phyloP scores from a whole-genome alignment of 2,113 vertebrate species.

The Alaudala cheleensis region DNA sequence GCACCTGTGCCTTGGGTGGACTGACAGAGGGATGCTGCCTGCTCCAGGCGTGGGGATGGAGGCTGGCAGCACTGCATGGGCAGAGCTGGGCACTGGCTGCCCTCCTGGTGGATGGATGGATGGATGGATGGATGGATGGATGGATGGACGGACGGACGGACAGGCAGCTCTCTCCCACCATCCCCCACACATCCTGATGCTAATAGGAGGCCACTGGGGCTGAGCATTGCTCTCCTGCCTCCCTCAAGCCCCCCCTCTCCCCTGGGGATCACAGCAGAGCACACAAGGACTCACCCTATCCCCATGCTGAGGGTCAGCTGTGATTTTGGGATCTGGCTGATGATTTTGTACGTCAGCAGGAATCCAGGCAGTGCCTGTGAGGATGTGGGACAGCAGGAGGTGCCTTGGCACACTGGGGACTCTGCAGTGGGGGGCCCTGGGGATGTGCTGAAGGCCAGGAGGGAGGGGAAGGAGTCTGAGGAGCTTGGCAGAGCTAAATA shows the following conservation, averaged over 20 bases:
- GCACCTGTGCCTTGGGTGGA: accelerated
- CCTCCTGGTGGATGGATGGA: background rate
- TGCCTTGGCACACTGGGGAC: background rate
- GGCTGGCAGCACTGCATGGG: background rate
- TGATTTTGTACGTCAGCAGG: background rate
- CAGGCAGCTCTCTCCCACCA: background rate
- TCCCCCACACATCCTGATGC: background rate
- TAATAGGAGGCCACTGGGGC: background rate
- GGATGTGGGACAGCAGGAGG: background rate
- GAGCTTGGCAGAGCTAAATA: background rate
- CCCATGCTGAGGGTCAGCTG: accelerated
- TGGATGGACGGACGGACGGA: accelerated
- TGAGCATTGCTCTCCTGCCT: background rate
- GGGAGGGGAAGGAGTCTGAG: background rate
- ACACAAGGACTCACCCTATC: background rate
- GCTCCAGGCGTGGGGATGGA: background rate
- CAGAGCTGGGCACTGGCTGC: background rate
- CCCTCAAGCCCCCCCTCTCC: background rate
- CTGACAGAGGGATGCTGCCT: background rate
- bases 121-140: background rate
- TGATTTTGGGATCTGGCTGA: background rate
- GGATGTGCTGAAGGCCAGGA: background rate
- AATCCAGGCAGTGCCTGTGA: background rate
- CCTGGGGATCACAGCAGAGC: background rate
- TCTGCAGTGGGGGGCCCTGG: background rate